Evolutionary conservation across 2,888 invertebrate genomes (phyloP), one percentile per base, ranked within the genome.

Genomic region (Chrysolina oricalcia): DNA sequence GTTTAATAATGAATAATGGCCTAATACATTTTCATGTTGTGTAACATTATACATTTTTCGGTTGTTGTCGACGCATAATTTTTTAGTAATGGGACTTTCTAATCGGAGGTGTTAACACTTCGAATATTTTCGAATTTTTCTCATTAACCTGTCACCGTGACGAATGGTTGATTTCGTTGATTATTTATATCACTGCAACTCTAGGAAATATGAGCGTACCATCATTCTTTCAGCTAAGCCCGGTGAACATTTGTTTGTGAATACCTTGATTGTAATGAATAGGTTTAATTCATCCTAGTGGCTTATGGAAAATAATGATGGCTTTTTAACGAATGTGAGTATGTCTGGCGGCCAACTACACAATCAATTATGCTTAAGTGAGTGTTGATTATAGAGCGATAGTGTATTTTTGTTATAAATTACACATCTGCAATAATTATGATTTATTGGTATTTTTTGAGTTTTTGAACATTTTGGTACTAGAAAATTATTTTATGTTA

Each of bases 71-170:
- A 41, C 68, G 68, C 68, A 68, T 68, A 53, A 63, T 68, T 68
- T 74, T 68, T 63, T 68, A 40, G 69, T 75, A 75, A 75, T 75
- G 72, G 71, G 72, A 59, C 69, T 75, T 75, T 72, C 75, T 75
- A 72, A 75, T 75, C 75, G 72, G 72, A 75, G 75, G 75, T 74
- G 74, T 77, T 74, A 74, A 77, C 74, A 71, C 70, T 70, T 62
- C 68, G 68, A 73, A 62, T 66, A 70, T 76, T 74, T 76, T 73
- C 62, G 66, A 77, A 72, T 76, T 73, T 77, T 74, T 74, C 76
- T 68, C 75, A 75, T 75, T 72, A 75, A 72, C 27, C 64, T 70
- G 75, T 75, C 75, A 72, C 59, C 70, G 63, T 75, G 75, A 75
- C 72, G 72, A 70, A 75, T 75, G 65, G 72, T 27, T 59, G 72